Conservation (phyloP, 2,888 invertebrate genomes). For the Arge pagana region DNA sequence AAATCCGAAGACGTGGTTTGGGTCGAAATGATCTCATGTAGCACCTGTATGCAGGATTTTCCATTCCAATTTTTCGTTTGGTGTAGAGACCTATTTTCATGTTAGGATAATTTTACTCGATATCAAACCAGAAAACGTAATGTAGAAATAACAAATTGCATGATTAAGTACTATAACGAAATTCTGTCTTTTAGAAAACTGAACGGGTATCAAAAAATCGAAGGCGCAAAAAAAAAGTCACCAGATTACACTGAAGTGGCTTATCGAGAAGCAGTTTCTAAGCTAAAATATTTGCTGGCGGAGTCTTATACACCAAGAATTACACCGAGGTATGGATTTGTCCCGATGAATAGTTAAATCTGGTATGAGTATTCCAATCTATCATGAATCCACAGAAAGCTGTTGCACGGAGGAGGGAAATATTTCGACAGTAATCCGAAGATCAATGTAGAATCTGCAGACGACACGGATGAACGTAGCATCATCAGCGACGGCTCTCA, state of each 20-base stretch:
- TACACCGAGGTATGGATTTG: slow-evolving; percentile 33
- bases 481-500: slow-evolving; percentile 54
- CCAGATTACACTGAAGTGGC: slow-evolving; percentile 84
- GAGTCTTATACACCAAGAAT: slow-evolving; percentile 72
- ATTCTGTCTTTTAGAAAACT: slow-evolving; percentile 46
- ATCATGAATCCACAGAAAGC: slow-evolving; percentile 25
- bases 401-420: slow-evolving; percentile 27
- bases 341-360: background rate
- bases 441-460: slow-evolving; percentile 58
- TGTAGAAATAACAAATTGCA: background rate
- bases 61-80: no score
- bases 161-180: background rate
- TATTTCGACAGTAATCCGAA: slow-evolving; percentile 37
- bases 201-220: slow-evolving; percentile 56
- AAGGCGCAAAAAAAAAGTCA: slow-evolving; percentile 63
- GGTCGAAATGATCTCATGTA: no score
- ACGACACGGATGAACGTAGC: slow-evolving; percentile 65
- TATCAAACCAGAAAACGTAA: background rate
- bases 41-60: no score
- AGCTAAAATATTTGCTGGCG: slow-evolving; percentile 75
- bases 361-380: background rate
- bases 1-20: no score
- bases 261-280: slow-evolving; percentile 82
- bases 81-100: background rate
- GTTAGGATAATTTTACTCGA: background rate